Base-by-base conservation (phyloP, 2,888 invertebrate species). In the Sylvicola fuscatus region DNA sequence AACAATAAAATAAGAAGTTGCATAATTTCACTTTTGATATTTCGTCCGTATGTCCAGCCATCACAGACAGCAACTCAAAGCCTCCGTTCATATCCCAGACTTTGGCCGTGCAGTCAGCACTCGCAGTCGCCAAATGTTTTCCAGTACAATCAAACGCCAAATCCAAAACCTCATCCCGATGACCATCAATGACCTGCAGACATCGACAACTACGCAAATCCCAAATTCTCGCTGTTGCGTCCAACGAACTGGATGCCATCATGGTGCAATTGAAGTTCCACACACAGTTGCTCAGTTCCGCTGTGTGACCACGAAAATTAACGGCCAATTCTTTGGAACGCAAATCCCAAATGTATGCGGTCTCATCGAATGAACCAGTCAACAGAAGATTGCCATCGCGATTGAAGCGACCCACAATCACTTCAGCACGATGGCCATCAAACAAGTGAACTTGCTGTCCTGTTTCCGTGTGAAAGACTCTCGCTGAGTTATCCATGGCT, bases 281-380 rank as follows among this genome's bases (percentile, higher is more conserved):
- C 40, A 70, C 60, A 45, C 75, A 74, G 48, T 70, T 73, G 13
- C 73, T 75, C 27, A 80, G 61, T 54, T 75, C 78, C 1, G 67
- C 72, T 1, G 61, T 61, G 47, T 80, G 79, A 0, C 75, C 77
- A 3, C 28, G 15, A 33, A 33, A 27, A 32, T 13, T 3, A 21
- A 28, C 3, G 5, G 31, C 49, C 54, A 47, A 75, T 74, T 66
- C 64, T 37, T 67, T 65, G 13, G 61, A 61, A 40, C 77, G 64
- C 3, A 70, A 69, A 52, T 83, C 82, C 79, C 81, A 83, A 43
- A 83, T 53, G 14, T 68, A 66, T 32, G 81, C 70, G 7, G 76
- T 78, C 40, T 72, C 70, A 49, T 83, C 83, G 51, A 83, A 83
- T 3, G 82, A 82, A 5, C 79, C 82, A 0, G 81, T 81, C 45